Evolutionary conservation across 2,797 vertebrate species (phyloP).

Genomic region (Nasua narica): DNA sequence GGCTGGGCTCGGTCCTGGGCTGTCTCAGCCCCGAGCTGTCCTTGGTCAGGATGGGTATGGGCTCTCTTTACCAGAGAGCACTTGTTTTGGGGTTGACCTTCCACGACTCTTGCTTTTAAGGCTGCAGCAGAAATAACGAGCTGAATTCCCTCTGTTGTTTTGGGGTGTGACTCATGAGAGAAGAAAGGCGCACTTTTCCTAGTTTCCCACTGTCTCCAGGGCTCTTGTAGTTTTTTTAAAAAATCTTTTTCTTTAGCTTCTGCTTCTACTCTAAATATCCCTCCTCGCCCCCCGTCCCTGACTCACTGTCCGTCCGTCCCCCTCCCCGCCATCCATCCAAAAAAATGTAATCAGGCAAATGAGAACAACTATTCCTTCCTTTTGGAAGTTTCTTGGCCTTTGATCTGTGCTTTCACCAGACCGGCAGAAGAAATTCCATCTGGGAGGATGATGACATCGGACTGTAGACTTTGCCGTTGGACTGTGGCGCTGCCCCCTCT

Average conservation of each 20-base stretch:
- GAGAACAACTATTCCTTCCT: constrained; percentile 38
- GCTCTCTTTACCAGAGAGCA: background rate
- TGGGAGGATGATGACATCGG: background rate
- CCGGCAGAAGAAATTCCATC: background rate
- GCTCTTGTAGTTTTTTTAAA: background rate
- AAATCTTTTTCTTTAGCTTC: background rate
- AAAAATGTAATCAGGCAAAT: background rate
- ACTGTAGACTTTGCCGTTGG: background rate
- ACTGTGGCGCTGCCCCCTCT: background rate
- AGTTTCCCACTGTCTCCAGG: background rate
- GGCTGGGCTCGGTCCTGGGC: constrained; percentile 78
- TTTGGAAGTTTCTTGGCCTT: constrained; percentile 37
- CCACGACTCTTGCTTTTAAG: background rate
- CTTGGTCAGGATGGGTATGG: background rate
- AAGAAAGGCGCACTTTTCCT: constrained; percentile 45
- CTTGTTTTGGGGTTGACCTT: background rate
- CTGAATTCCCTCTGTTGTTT: constrained; percentile 24
- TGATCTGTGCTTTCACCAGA: background rate
- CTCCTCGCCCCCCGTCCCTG: accelerated
- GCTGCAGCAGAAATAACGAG: background rate
- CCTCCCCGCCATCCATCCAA: background rate
- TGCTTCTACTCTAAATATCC: background rate
- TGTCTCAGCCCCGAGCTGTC: background rate
- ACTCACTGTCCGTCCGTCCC: too few relatives aligned
- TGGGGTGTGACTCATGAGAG: background rate